Evolutionary conservation across 2,888 invertebrate genomes (phyloP).

Genomic region (Lycocerus yunnanus): DNA sequence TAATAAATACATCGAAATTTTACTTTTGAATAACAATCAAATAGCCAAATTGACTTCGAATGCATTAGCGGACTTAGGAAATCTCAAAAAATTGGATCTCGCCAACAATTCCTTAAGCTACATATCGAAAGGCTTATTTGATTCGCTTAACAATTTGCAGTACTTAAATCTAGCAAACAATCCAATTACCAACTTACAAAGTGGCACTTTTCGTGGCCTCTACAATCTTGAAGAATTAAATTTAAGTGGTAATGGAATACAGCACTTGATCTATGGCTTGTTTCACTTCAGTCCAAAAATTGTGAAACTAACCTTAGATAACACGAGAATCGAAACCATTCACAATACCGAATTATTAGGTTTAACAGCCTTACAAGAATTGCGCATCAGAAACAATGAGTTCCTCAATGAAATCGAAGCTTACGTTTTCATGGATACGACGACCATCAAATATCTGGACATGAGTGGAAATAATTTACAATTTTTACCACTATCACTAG

Average conservation of each 20-base stretch:
- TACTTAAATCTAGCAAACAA: conserved; percentile 68
- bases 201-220: conserved; percentile 65
- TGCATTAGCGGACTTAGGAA: conserved; percentile 73
- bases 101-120: conserved; percentile 68
- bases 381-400: conserved; percentile 67
- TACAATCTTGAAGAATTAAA: conserved; percentile 61
- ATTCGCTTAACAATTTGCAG: conserved; percentile 65
- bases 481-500: conserved; percentile 72
- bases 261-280: conserved; percentile 62
- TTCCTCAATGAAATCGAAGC: conserved; percentile 66
- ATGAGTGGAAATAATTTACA: conserved; percentile 73
- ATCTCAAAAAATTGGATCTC: conserved; percentile 69
- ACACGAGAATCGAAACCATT: conserved; percentile 68
- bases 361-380: conserved; percentile 61
- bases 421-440: conserved; percentile 66
- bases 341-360: conserved; percentile 70
- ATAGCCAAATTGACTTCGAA: conserved; percentile 73
- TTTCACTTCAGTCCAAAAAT: conserved; percentile 68
- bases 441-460: conserved; percentile 65
- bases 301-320: conserved; percentile 65
- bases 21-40: conserved; percentile 71
- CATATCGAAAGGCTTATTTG: conserved; percentile 72
- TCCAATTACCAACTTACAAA: conserved; percentile 63
- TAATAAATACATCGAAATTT: conserved; percentile 67
- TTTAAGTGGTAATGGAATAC: conserved; percentile 63